Base-by-base conservation (phyloP, 2,797 vertebrate species). In the Anableps anableps region DNA sequence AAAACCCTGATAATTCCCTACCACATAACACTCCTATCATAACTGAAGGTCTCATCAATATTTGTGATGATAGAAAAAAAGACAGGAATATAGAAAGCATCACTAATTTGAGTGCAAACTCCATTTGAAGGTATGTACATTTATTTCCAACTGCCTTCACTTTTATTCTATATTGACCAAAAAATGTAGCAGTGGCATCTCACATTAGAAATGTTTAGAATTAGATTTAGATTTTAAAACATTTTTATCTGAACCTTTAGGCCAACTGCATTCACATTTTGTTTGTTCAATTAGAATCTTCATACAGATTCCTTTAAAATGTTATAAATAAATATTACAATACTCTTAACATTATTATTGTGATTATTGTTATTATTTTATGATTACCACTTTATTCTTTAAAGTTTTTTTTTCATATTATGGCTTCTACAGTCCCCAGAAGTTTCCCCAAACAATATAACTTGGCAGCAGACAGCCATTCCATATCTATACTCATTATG, bases 31-130 rank as follows among this genome's bases (percentile, higher is more conserved):
- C 34, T 21, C 5, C 50, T 53, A 21, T 21, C 85, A 77, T 53
- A 75, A 53, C 58, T 75, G 83, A 85, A 75, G 80, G 86, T 88
- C 88, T 77, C 75, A 83, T 88, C 79, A 85, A 91, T 83, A 82
- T 84, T 77, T 88, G 75, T 78, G 73, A 83, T 85, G 80, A 86
- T 86, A 76, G 80, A 81, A 80, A 83, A n/a, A 72, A 85, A 88
- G 84, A 62, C 64, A 23, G 43, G 29, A 85, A 78, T 72, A 74
- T 64, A 74, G 60, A 72, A 76, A 83, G 83, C 75, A 71, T 71
- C 79, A 86, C 72, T 84, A 81, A 86, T 85, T 74, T 68, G 70
- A 73, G 83, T 84, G 88, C 77, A 85, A 64, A 17, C 29, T 84
- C 78, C 5, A 9, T 76, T 34, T 79, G 64, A 72, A 75, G 19